Evolutionary conservation across 1,140 invertebrate species (phyloP), one percentile per base, ranked within the genome.

Genomic region (Chironomus tepperi): DNA sequence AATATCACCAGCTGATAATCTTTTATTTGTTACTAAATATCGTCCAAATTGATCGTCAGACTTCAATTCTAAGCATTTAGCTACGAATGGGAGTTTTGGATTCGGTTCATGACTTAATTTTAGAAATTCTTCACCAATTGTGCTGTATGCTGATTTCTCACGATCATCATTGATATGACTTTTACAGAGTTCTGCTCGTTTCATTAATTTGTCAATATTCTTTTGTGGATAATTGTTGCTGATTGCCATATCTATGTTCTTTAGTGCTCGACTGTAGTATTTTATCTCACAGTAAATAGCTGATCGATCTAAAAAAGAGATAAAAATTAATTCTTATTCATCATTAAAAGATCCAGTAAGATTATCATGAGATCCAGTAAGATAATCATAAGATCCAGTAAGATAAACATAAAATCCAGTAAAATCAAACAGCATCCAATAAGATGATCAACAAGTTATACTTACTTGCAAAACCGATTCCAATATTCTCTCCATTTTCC

Each of bases 91-190:
- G 34, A 74, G 19, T 7, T 24, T 67, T 74, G 16, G 21, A 42
- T 74, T 64, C 18, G 74, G 19, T 74, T 64, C 74, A 42, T 42
- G 42, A 8, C 24, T 57, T 10, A 74, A 21, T 65, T 74, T 74
- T 2, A 57, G 47, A 16, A 18, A n/a, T 18, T 43, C n/a, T 5
- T 34, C 34, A 2, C 24, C 64, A 65, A 24, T 74, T 67, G 18
- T 19, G 0, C 12, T 15, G 12, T 74, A 15, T 15, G 64, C 16
- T 3, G 3, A 6, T 7, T 64, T 19, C 7, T 18, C 7, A n/a
- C n/a, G n/a, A 18, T 18, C 6, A 18, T 70, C 19, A 0, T 70
- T 19, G 9, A 65, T 1, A 2, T 24, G 10, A 15, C 18, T 42
- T 16, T 15, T 10, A n/a, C 74, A 74, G 19, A n/a, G 1, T 18